Evolutionary conservation across 2,113 vertebrate genomes (phyloP).

Genomic region (Galbula dea): DNA sequence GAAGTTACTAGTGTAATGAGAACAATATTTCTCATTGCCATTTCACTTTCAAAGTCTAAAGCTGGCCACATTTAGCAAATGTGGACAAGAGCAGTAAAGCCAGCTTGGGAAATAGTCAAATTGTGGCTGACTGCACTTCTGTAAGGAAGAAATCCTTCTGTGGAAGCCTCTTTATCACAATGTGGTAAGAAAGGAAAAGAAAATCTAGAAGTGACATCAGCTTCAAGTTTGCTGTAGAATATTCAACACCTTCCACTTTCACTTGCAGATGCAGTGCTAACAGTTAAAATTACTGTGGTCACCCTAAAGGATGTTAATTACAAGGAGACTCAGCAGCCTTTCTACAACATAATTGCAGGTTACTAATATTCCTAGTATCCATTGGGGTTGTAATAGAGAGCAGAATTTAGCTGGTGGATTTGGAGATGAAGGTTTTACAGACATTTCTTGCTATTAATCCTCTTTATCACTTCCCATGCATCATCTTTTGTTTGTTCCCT

Average conservation of each 20-base stretch:
- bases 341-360: conserved; percentile 64
- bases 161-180: not conserved
- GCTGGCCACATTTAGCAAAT: not conserved
- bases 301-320: conserved; percentile 65
- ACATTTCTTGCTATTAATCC: conserved; percentile 61
- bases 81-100: not conserved
- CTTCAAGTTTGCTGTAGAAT: conserved; percentile 45
- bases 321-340: conserved; percentile 26
- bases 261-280: conserved; percentile 26
- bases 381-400: conserved; percentile 53
- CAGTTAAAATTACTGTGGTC: conserved; percentile 66
- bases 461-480: conserved; percentile 48
- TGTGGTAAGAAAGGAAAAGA: not conserved
- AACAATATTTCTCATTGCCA: not conserved
- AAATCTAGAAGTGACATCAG: not conserved
- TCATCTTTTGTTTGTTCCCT: conserved; percentile 61
- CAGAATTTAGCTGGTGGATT: conserved; percentile 59
- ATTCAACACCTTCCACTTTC: conserved; percentile 58
- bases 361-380: conserved; percentile 62
- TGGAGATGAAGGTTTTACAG: conserved; percentile 50
- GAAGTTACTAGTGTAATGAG: not conserved
- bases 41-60: not conserved
- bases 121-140: not conserved
- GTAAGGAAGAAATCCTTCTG: not conserved
- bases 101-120: not conserved